Conservation (phyloP, 1,140 invertebrate species). For the Anastrepha obliqua region DNA sequence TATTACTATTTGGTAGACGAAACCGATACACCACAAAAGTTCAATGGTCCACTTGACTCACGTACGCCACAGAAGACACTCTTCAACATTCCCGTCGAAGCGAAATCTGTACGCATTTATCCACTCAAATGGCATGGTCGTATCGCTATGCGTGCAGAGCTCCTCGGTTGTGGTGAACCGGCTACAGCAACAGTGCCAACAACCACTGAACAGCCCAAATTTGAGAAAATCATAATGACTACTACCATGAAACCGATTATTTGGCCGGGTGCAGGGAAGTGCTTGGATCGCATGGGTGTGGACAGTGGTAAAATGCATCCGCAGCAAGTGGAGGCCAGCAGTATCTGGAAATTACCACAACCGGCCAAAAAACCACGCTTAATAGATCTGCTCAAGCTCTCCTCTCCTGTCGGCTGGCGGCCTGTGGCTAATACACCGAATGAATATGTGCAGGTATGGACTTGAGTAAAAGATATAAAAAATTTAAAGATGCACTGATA, state of each 20-base stretch:
- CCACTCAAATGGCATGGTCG: slow-evolving; percentile 86
- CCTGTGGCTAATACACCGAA: slow-evolving; percentile 79
- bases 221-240: slow-evolving; percentile 51
- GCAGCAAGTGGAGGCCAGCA: slow-evolving; percentile 77
- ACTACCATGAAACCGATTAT: slow-evolving; percentile 61
- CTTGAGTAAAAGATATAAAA: neutral
- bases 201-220: neutral
- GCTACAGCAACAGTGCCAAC: slow-evolving; percentile 53
- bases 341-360: slow-evolving; percentile 64
- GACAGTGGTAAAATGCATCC: slow-evolving; percentile 76
- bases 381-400: slow-evolving; percentile 74
- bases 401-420: slow-evolving; percentile 77
- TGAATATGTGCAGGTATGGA: slow-evolving; percentile 78
- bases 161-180: slow-evolving; percentile 81
- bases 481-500: neutral
- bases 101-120: slow-evolving; percentile 81
- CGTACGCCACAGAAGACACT: slow-evolving; percentile 78
- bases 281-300: slow-evolving; percentile 81
- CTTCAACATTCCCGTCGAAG: slow-evolving; percentile 83
- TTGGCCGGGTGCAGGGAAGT: slow-evolving; percentile 66
- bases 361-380: slow-evolving; percentile 61
- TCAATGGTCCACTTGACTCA: slow-evolving; percentile 82
- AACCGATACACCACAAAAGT: slow-evolving; percentile 76
- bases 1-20: slow-evolving; percentile 77
- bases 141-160: slow-evolving; percentile 83